Conservation (phyloP, 2,888 invertebrate species). For the Molorchus minor region DNA sequence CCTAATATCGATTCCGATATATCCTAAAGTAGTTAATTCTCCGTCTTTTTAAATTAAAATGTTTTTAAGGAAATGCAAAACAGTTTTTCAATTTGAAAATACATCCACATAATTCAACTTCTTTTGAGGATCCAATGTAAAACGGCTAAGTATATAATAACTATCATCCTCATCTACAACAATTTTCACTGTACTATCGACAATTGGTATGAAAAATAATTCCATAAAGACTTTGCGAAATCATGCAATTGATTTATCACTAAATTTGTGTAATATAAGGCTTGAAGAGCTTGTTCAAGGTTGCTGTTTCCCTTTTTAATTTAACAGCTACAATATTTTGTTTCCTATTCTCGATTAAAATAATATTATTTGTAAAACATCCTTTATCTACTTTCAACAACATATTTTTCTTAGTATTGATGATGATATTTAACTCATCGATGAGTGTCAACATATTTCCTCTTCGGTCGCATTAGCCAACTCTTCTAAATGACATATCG, state of each 20-base stretch:
- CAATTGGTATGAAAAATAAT: conserved; percentile 69
- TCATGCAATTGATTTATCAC: conserved; percentile 64
- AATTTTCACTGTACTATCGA: conserved; percentile 54
- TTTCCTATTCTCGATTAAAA: conserved; percentile 56
- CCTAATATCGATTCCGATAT: conserved; percentile 67
- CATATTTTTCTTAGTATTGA: conserved; percentile 62
- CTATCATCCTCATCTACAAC: conserved; percentile 15
- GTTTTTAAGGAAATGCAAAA: conserved; percentile 69
- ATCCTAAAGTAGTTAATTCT: conserved; percentile 64
- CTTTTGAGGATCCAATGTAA: conserved; percentile 59
- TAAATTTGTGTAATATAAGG: conserved; percentile 55
- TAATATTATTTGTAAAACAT: conserved; percentile 66
- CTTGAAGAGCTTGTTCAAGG: conserved; percentile 62
- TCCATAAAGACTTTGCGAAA: conserved; percentile 69
- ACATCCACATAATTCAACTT: conserved; percentile 66
- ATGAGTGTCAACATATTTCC: conserved; percentile 66
- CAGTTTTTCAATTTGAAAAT: conserved; percentile 66
- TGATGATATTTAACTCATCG: conserved; percentile 63
- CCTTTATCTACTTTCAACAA: conserved; percentile 64
- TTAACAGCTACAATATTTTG: conserved; percentile 59
- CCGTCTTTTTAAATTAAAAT: conserved; percentile 65
- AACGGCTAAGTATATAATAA: conserved; percentile 32
- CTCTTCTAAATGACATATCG: conserved; percentile 63
- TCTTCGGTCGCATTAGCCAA: conserved; percentile 62
- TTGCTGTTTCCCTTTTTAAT: conserved; percentile 58